Conservation (phyloP, 1,140 invertebrate genomes). For the Eriosoma lanigerum region DNA sequence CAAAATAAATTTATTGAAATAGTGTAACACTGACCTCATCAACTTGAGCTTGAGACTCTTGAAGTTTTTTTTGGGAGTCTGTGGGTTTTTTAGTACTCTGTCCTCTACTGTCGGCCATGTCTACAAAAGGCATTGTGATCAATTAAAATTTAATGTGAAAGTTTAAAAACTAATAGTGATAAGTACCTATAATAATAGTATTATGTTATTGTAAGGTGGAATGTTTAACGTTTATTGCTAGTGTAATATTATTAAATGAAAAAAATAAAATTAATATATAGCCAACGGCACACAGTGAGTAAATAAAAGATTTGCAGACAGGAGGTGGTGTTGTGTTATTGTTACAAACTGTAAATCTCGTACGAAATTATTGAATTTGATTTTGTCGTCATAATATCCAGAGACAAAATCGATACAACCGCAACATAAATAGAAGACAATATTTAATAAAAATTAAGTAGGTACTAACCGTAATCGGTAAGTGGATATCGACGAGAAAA, state of each 20-base stretch:
- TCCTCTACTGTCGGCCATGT: constrained; percentile 46
- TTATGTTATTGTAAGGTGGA: neutral
- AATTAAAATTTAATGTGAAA: neutral
- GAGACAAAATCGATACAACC: neutral
- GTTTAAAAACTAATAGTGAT: neutral
- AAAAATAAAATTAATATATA: neutral
- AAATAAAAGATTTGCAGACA: neutral
- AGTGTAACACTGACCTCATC: constrained; percentile 71
- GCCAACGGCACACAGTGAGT: neutral
- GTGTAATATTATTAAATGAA: neutral
- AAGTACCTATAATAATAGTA: neutral
- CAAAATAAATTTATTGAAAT: no score
- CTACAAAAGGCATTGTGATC: constrained; percentile 11
- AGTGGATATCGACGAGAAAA: neutral
- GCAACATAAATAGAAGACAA: no score
- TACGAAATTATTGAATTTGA: neutral
- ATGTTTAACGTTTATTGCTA: neutral
- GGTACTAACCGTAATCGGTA: neutral
- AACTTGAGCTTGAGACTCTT: constrained; percentile 76
- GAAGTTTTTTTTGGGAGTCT: constrained; percentile 63
- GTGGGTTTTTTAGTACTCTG: constrained; percentile 47
- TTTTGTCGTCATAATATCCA: neutral
- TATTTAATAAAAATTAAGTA: no score
- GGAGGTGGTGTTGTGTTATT: neutral
- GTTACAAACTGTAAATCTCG: neutral